These are phyloP conservation scores for Drosophila ochracea DNA, from an alignment of 2,888 invertebrate species.

Conservation along the genomic window DNA sequence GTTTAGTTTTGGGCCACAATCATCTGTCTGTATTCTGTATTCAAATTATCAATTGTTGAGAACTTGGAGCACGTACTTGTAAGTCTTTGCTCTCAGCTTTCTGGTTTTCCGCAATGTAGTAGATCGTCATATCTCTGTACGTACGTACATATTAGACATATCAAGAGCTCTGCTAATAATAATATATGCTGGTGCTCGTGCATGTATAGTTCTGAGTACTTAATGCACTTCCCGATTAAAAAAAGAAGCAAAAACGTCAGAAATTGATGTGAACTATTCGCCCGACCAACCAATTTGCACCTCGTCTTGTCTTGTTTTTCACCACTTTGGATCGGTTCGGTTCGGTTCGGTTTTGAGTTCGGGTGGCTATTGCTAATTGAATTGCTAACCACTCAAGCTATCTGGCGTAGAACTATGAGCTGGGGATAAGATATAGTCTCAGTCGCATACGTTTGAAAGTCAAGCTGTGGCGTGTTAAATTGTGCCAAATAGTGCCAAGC, in stretches of 20 bases:
- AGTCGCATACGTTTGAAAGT: constrained; percentile 65
- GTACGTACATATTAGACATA: not conserved
- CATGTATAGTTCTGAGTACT: not conserved
- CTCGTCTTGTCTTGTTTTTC: not conserved
- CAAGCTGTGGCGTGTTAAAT: constrained; percentile 32
- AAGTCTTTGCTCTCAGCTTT: not conserved
- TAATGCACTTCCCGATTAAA: constrained; percentile 16
- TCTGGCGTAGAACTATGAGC: constrained; percentile 27
- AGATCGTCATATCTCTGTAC: not conserved
- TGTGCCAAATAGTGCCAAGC: not conserved
- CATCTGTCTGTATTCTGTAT: not conserved
- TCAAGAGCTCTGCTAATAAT: not conserved
- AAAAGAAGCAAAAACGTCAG: not conserved
- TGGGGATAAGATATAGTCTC: constrained; percentile 43
- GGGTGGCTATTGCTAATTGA: constrained; percentile 4
- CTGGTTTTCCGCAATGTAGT: not conserved
- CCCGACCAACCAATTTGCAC: constrained; percentile 22
- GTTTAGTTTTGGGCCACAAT: not conserved
- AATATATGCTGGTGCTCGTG: not conserved
- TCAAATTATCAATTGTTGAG: not conserved
- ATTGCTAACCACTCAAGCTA: constrained; percentile 22
- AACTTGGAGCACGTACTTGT: constrained; percentile 10
- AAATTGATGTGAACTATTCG: constrained; percentile 8
- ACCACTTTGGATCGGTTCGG: not conserved
- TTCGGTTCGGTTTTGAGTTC: constrained; percentile 14